Evolutionary conservation across 2,888 invertebrate species (phyloP).

Genomic region (Limenitis camilla): DNA sequence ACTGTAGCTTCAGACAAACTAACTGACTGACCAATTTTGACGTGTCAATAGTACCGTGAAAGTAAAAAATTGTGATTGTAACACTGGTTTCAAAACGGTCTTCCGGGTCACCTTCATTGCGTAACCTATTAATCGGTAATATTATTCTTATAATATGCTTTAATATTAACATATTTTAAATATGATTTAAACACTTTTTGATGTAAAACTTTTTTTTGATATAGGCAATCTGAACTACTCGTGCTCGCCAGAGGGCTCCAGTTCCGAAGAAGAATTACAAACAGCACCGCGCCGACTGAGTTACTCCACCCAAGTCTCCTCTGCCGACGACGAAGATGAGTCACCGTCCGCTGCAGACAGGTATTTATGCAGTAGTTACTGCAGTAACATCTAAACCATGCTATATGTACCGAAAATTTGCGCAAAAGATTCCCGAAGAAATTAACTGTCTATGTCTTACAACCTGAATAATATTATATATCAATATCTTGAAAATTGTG

Average conservation of each 20-base stretch:
- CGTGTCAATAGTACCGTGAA: no score
- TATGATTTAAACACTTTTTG: not conserved
- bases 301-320: constrained; percentile 31
- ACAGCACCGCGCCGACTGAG: constrained; percentile 38
- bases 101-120: no score
- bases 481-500: no score
- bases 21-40: no score
- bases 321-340: constrained; percentile 50
- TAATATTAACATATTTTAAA: no score
- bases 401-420: not conserved
- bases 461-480: no score
- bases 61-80: not conserved
- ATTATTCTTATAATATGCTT: no score
- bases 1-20: no score
- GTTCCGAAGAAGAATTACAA: constrained; percentile 39
- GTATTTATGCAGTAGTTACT: constrained; percentile 24
- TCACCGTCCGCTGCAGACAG: constrained; percentile 31
- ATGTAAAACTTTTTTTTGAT: not conserved
- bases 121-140: no score
- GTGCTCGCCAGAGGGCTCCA: constrained; percentile 33
- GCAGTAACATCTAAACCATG: not conserved
- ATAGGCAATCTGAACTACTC: constrained; percentile 42
- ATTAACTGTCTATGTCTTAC: no score
- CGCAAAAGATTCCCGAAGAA: no score
- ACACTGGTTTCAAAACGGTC: no score